Conservation (phyloP, 2,113 vertebrate species). For the Atrichornis clamosus region DNA sequence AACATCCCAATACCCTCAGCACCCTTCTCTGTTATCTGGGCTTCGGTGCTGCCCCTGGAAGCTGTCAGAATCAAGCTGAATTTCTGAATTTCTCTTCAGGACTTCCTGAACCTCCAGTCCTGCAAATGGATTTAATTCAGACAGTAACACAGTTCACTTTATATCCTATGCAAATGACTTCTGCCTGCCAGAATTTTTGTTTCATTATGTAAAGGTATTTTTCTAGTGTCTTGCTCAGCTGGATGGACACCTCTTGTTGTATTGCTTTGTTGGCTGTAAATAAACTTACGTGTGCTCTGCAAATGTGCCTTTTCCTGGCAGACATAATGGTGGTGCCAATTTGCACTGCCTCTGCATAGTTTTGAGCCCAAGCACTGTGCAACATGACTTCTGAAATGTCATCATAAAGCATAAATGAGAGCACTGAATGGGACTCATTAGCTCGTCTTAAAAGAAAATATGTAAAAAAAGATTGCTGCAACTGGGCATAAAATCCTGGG, state of each 20-base stretch:
- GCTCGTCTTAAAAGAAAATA: background rate
- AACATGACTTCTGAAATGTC: background rate
- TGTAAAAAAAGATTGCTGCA: background rate
- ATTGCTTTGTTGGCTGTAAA: background rate
- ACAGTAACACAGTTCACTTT: background rate
- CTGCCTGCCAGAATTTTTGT: background rate
- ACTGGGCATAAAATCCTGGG: background rate
- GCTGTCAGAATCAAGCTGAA: background rate
- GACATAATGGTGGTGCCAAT: background rate
- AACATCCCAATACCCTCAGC: background rate
- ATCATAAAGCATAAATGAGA: background rate
- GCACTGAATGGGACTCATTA: background rate
- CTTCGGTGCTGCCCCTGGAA: background rate
- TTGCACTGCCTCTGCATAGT: background rate
- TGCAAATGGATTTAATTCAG: background rate
- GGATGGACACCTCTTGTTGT: background rate
- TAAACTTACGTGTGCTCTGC: background rate
- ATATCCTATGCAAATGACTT: background rate
- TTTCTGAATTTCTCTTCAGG: background rate
- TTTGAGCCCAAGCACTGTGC: background rate
- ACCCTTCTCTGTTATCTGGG: background rate
- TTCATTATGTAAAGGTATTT: background rate
- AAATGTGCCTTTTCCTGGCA: background rate
- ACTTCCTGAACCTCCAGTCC: background rate
- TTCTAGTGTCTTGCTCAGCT: background rate